Base-by-base conservation (phyloP, 2,113 vertebrate genomes). In the Barnardius zonarius region DNA sequence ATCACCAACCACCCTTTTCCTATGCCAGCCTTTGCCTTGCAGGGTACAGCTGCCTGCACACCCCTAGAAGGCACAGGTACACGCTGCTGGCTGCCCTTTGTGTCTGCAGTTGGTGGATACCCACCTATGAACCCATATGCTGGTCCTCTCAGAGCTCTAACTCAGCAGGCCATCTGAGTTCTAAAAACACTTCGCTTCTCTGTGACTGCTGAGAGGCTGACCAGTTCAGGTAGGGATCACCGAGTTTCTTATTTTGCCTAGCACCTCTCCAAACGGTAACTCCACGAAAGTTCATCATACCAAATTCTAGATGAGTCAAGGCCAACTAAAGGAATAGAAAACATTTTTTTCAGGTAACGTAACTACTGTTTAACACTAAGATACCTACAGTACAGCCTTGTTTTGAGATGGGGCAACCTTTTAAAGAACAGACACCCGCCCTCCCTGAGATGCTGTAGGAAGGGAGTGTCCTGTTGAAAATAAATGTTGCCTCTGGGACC, bases 31-130 rank as follows among this genome's bases (percentile, higher is more conserved):
- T 39, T 7, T 41, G 48, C 2, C 48, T 6, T 1, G 39, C 55
- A 7, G 59, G 0, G 0, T 2, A 1, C 0, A 2, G 20, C 61
- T 81, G 76, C 76, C 55, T 17, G 48, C 49, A 7, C 35, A 6
- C 7, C 3, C 1, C 66, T 5, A 1, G 10, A 11, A 10, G 10
- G 9, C 12, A 2, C 62, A 15, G 43, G 17, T 5, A 31, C 0
- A 0, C 18, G 73, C 82, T 7, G 2, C 2, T 11, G 25, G 35
- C 91, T 73, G 49, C 84, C 33, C n/a, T 41, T 6, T 24, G 25
- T n/a, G 61, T 73, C 69, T 81, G 14, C 57, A 6, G 0, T 6
- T 64, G 31, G 23, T 5, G 1, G 5, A 31, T 2, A 44, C 16
- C 28, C 35, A 25, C 43, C 33, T 6, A 0, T 0, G 1, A 11